Conservation (phyloP, 2,888 invertebrate genomes). For the Notodonta dromedarius region DNA sequence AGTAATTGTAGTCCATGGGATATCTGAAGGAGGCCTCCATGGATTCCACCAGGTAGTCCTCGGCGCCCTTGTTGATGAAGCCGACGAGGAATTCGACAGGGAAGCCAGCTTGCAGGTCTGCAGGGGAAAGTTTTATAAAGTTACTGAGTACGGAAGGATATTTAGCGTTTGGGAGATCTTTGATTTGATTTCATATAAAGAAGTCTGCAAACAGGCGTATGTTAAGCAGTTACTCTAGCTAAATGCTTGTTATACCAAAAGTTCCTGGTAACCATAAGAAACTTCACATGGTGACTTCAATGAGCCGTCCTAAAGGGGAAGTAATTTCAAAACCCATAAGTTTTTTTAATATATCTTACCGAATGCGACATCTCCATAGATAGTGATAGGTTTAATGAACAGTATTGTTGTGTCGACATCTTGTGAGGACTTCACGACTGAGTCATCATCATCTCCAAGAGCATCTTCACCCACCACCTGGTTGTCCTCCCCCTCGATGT, state of each 20-base stretch:
- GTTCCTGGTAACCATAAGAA: too few species aligned
- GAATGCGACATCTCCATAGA: constrained; percentile 85
- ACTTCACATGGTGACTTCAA: too few species aligned
- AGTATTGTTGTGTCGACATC: constrained; percentile 96
- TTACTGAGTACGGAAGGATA: too few species aligned
- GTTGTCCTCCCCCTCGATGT: constrained; percentile 87
- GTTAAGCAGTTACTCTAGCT: too few species aligned
- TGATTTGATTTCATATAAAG: too few species aligned
- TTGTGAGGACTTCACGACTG: constrained; percentile 89
- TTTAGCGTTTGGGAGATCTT: too few species aligned
- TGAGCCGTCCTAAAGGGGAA: too few species aligned
- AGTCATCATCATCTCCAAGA: constrained; percentile 86
- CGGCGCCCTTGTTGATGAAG: constrained; percentile 96
- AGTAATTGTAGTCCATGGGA: constrained; percentile 99
- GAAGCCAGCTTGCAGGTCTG: constrained; percentile 95
- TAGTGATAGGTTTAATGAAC: constrained; percentile 91
- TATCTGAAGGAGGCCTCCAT: constrained; percentile 99
- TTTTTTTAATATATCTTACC: constrained; percentile 74
- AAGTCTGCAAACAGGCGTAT: too few species aligned
- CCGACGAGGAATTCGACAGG: constrained; percentile 98
- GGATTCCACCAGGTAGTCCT: constrained; percentile 95
- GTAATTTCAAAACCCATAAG: not conserved
- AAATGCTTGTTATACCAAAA: too few species aligned
- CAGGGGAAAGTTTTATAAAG: not conserved
- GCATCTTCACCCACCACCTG: constrained; percentile 86